These are phyloP conservation scores for Macropus fuliginosus DNA, from an alignment of 2,797 vertebrate species.

Conservation along the genomic window DNA sequence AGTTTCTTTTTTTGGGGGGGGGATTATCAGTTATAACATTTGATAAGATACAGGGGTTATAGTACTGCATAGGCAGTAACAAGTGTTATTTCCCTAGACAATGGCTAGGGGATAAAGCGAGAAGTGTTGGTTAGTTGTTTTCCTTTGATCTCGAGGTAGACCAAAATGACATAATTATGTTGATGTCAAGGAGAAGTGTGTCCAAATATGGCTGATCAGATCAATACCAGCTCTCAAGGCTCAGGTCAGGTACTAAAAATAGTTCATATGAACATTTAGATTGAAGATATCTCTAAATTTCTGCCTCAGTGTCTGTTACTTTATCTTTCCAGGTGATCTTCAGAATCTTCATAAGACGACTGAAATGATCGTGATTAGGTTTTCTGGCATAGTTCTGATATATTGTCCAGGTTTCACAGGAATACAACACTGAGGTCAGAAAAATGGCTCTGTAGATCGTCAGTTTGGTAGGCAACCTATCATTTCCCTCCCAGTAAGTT, in stretches of 20 bases:
- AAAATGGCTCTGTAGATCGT: not conserved
- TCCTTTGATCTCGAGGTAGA: too few species aligned
- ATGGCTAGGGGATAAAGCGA: too few species aligned
- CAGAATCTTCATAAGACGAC: not conserved
- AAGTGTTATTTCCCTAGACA: not conserved
- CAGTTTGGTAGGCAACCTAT: not conserved
- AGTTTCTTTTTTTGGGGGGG: not conserved
- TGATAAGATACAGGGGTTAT: not conserved
- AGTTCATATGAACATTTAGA: too few species aligned
- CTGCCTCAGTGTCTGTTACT: not conserved
- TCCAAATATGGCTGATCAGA: too few species aligned
- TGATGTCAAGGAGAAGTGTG: too few species aligned
- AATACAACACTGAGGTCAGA: not conserved
- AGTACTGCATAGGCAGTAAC: not conserved
- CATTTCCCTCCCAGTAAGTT: not conserved
- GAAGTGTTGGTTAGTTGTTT: too few species aligned
- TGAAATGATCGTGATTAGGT: not conserved
- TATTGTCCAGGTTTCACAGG: not conserved
- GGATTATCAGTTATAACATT: not conserved
- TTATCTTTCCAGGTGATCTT: not conserved
- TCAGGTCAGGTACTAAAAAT: too few species aligned
- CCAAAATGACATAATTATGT: too few species aligned
- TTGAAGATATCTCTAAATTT: too few species aligned
- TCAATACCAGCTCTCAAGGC: too few species aligned
- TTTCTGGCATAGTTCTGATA: not conserved